These are phyloP conservation scores for Phoebastria nigripes DNA, from an alignment of 2,797 vertebrate species.

Conservation along the genomic window DNA sequence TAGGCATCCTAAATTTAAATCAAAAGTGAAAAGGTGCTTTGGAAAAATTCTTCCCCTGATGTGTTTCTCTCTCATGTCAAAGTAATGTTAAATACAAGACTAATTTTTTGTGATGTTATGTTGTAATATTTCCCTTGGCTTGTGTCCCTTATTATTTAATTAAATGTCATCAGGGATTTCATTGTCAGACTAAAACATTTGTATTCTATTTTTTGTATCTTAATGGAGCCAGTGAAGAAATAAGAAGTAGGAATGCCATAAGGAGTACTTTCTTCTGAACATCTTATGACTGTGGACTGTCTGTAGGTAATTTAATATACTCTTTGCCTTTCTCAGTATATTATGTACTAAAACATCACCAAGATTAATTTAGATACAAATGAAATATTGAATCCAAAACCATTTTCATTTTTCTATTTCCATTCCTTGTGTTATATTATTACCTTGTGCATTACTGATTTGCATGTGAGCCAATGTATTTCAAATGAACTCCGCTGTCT, in stretches of 20 bases:
- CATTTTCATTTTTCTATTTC: background rate
- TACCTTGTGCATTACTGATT: background rate
- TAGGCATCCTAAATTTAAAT: background rate
- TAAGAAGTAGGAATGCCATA: background rate
- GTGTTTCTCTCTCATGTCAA: background rate
- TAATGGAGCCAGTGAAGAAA: slow-evolving; percentile 21
- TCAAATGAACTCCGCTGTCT: background rate
- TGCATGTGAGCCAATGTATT: background rate
- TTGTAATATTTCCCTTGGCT: background rate
- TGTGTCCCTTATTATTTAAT: slow-evolving; percentile 4
- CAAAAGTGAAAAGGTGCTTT: background rate
- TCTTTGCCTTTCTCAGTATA: background rate
- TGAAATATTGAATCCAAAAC: background rate
- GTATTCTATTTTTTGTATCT: background rate
- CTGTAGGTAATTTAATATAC: slow-evolving; percentile 18
- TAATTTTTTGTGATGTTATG: slow-evolving; percentile 5
- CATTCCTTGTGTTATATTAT: background rate
- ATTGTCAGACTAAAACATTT: slow-evolving; percentile 12
- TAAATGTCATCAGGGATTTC: background rate
- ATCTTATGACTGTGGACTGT: background rate
- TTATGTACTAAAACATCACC: background rate
- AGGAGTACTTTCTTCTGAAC: background rate
- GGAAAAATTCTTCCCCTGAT: background rate
- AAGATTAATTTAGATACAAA: background rate
- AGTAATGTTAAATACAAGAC: background rate